Evolutionary conservation across 2,888 invertebrate genomes (phyloP).

Genomic region (Neoscelio sp.): DNA sequence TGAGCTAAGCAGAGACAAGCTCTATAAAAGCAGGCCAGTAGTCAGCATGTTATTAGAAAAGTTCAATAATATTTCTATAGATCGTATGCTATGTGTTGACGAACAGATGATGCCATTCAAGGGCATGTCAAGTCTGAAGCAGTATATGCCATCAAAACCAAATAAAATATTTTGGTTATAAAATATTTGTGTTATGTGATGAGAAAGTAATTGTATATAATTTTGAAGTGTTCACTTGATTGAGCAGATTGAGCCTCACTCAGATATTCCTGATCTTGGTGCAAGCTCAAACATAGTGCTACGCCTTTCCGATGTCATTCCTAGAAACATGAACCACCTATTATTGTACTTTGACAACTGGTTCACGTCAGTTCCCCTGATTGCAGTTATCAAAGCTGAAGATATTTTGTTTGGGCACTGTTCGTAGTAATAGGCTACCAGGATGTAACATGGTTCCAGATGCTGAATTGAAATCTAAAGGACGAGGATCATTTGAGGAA

Average conservation of each 20-base stretch:
- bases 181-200: slow-evolving; percentile 27
- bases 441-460: too few relatives aligned
- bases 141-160: slow-evolving; percentile 39
- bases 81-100: slow-evolving; percentile 29
- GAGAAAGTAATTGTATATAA: slow-evolving; percentile 22
- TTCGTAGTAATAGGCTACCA: too few relatives aligned
- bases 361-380: too few relatives aligned
- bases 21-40: slow-evolving; percentile 31
- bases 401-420: too few relatives aligned
- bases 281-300: too few relatives aligned
- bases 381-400: too few relatives aligned
- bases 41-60: slow-evolving; percentile 23
- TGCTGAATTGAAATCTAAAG: too few relatives aligned
- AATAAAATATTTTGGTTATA: slow-evolving; percentile 44
- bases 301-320: too few relatives aligned
- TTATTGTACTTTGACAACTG: too few relatives aligned
- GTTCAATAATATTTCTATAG: slow-evolving; percentile 30
- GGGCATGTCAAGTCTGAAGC: slow-evolving; percentile 24
- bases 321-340: too few relatives aligned
- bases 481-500: too few relatives aligned
- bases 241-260: slow-evolving; percentile 26
- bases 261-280: slow-evolving; percentile 36
- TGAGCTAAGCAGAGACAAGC: slow-evolving; percentile 21
- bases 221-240: slow-evolving; percentile 34
- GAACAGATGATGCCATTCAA: slow-evolving; percentile 39